Percentiles rank a stretch among this genome's conserved stretches.
Evolutionary conservation across 2,797 vertebrate genomes (phyloP).

Genomic region (Rhincodon typus): DNA sequence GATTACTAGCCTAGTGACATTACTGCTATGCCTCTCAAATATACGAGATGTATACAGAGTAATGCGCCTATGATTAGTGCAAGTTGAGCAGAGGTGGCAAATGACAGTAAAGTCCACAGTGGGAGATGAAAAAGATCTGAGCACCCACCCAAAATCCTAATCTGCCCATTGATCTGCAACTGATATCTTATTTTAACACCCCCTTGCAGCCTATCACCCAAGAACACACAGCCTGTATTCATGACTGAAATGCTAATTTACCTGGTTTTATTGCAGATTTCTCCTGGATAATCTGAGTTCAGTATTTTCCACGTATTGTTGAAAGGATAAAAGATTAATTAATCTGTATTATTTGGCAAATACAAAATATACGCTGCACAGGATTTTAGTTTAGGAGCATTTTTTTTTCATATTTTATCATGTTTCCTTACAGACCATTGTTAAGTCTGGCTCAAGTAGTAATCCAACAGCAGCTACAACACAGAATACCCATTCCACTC

Average conservation of each 20-base stretch:
- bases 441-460: neutral
- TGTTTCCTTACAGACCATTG: neutral
- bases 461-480: neutral
- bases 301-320: neutral
- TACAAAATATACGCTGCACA: neutral
- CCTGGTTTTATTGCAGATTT: neutral
- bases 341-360: neutral
- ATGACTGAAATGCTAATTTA: neutral
- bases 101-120: too few species aligned
- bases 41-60: too few species aligned
- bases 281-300: neutral
- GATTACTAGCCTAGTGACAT: too few species aligned
- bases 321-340: neutral
- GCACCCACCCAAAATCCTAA: too few species aligned
- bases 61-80: too few species aligned
- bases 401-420: neutral
- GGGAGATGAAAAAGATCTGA: too few species aligned
- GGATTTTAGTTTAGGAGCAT: neutral
- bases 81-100: too few species aligned
- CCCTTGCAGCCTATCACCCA: neutral
- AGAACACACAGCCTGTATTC: neutral
- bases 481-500: neutral
- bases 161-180: too few species aligned
- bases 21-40: too few species aligned
- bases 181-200: neutral